Base-by-base conservation (phyloP, 2,888 invertebrate species). In the Uropetala carovei region DNA sequence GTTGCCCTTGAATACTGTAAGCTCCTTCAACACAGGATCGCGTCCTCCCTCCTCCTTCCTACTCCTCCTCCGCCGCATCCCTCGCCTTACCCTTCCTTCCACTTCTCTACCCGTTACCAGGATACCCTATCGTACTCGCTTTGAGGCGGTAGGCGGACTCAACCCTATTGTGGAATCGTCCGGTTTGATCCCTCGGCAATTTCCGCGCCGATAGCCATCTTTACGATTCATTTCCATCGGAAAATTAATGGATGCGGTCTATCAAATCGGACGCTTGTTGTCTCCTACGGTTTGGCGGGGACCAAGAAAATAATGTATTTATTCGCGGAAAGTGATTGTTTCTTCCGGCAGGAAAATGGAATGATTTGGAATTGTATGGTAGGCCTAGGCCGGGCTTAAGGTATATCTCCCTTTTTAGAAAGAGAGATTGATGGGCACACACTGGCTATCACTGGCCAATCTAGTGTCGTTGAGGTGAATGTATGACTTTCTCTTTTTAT, bases 1-100 rank as follows among this genome's bases (percentile, higher is more conserved):
- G 75, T 75, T 75, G 75, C 75, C 75, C 75, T 75, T 75, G 75
- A 75, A 75, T 75, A 75, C 75, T 27, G 75, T 75, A 75, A 75
- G 75, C 75, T 75, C 75, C 75, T 75, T 75, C 75, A 75, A 75
- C 75, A 75, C 22, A 75, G 27, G 27, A n/a, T 68, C 68, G 22
- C 75, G 11, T 13, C 75, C 75, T 43, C 75, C 75, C 68, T 22
- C 22, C 11, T 22, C 22, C 68, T n/a, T 68, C 68, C 22, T 22
- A 7, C 75, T 27, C n/a, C n/a, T n/a, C 4, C 27, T 75, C 27
- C 75, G 22, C 75, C 22, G 5, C 5, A 43, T 43, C 75, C 75
- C 18, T 18, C 75, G 22, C n/a, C 68, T 68, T 22, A n/a, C 22
- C 11, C 16, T 68, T n/a, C 68, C 11, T 68, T 22, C 22, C 68